Evolutionary conservation across 2,113 vertebrate species (phyloP).

Genomic region (Erythrolamprus reginae): DNA sequence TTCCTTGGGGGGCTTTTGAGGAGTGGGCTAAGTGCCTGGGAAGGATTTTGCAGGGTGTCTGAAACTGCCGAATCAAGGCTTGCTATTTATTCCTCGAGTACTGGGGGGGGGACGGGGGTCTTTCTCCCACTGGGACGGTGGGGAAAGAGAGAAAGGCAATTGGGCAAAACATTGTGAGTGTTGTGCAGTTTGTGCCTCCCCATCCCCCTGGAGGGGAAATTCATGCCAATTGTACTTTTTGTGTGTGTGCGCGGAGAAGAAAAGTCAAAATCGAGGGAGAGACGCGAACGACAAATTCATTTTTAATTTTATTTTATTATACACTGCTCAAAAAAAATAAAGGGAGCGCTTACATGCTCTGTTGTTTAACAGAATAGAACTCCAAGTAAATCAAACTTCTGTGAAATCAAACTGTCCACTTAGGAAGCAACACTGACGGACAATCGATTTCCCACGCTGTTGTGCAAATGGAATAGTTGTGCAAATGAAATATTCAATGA

Average conservation of each 20-base stretch:
- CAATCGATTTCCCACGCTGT: too few relatives aligned
- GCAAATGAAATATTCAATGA: too few relatives aligned
- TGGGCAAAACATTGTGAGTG: neutral
- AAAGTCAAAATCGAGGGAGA: neutral
- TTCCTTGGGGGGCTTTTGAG: neutral
- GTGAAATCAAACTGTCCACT: too few relatives aligned
- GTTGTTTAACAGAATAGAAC: too few relatives aligned
- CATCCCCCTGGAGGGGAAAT: neutral
- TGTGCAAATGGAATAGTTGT: too few relatives aligned
- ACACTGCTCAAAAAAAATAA: too few relatives aligned
- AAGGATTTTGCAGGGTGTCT: neutral
- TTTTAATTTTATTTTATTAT: too few relatives aligned
- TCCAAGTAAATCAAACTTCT: too few relatives aligned
- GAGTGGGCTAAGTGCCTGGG: too few relatives aligned
- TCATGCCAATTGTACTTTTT: neutral
- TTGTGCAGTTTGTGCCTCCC: neutral
- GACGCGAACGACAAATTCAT: too few relatives aligned
- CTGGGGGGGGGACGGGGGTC: neutral
- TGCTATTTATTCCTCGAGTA: neutral
- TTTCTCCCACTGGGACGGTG: neutral
- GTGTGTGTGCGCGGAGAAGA: neutral
- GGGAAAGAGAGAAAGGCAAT: neutral
- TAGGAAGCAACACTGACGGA: too few relatives aligned
- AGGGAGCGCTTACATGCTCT: too few relatives aligned
- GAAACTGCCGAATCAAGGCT: neutral